phyloP scores from a whole-genome alignment of 2,797 vertebrate genomes.

The Carduelis carduelis region DNA sequence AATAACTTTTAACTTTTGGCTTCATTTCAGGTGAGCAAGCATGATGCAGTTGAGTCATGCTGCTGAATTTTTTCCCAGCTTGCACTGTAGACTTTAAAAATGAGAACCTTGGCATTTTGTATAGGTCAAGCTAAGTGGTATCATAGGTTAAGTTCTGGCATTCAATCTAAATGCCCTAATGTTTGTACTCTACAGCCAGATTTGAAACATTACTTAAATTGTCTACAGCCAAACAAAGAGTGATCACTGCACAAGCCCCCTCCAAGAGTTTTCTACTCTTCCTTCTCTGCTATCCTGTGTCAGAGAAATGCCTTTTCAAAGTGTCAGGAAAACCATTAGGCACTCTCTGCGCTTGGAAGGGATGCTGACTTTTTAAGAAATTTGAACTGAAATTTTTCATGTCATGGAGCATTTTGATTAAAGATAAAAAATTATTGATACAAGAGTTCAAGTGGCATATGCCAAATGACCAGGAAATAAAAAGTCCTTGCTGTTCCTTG shows the following conservation, averaged over 20 bases:
- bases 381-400: not conserved
- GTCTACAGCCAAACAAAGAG: not conserved
- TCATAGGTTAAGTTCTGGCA: conserved; percentile 9
- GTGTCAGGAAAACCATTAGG: not conserved
- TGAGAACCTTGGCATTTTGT: not conserved
- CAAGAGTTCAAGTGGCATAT: not conserved
- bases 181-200: not conserved
- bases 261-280: not conserved
- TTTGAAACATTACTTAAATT: not conserved
- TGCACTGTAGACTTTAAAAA: not conserved
- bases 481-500: not conserved
- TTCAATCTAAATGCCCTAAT: not conserved
- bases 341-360: not conserved
- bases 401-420: not conserved
- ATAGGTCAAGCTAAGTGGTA: conserved; percentile 15
- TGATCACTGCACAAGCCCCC: not conserved
- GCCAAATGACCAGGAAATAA: not conserved
- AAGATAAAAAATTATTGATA: not conserved
- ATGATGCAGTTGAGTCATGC: not conserved
- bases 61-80: not conserved
- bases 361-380: not conserved
- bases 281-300: not conserved
- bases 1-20: not conserved
- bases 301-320: not conserved
- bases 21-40: not conserved